Evolutionary conservation across 1,140 invertebrate species (phyloP).

Genomic region (Mizuhopecten yessoensis): DNA sequence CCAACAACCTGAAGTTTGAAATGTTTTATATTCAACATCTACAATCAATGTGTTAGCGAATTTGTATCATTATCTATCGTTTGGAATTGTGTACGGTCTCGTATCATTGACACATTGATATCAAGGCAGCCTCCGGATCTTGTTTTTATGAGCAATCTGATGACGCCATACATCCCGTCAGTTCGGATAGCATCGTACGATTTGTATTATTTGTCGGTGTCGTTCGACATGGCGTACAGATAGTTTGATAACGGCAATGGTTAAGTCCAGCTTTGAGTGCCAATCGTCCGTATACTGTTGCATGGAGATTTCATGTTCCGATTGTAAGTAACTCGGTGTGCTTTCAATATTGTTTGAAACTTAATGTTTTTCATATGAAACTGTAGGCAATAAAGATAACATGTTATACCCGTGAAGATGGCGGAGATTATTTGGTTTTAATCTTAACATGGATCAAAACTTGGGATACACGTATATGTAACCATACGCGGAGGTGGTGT

Average conservation of each 20-base stretch:
- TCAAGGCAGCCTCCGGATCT: not conserved
- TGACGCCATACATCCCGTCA: not conserved
- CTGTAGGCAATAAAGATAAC: not conserved
- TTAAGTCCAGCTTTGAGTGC: not conserved
- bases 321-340: not conserved
- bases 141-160: not conserved
- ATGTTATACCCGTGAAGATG: not conserved
- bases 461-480: not conserved
- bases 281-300: not conserved
- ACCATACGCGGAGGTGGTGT: not conserved
- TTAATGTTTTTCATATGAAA: conserved; percentile 17
- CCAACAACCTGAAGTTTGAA: too few species aligned
- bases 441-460: not conserved
- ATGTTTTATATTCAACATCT: too few species aligned
- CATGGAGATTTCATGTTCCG: not conserved
- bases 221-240: not conserved
- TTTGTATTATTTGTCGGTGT: not conserved
- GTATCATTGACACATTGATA: too few species aligned
- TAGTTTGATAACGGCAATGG: not conserved
- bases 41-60: too few species aligned
- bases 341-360: not conserved
- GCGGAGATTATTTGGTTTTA: not conserved
- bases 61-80: too few species aligned
- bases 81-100: too few species aligned
- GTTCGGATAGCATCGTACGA: too few species aligned